Percentiles rank a stretch among this genome's conserved stretches.
Conservation (phyloP, 2,888 invertebrate genomes). For the Hydropsyche betteni region DNA sequence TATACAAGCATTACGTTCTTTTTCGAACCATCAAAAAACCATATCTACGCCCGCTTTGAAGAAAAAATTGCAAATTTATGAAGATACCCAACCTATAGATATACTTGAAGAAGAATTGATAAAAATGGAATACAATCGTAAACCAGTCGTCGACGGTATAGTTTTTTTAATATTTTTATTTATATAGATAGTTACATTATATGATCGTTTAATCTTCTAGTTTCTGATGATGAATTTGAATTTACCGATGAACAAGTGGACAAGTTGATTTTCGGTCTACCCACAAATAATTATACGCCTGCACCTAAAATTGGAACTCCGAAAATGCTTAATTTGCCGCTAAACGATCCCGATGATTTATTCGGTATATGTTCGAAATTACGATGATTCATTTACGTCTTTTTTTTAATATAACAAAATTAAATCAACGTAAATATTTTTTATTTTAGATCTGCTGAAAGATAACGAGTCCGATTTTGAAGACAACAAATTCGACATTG, state of each 20-base stretch:
- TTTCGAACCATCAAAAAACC: not conserved
- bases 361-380: not conserved
- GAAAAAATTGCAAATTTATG: constrained; percentile 22
- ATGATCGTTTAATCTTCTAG: not conserved
- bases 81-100: not conserved
- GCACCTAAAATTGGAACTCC: not conserved
- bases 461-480: not conserved
- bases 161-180: not conserved
- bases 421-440: not conserved
- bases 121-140: constrained; percentile 31
- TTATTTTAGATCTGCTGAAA: not conserved
- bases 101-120: not conserved
- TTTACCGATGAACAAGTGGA: constrained; percentile 25
- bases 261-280: constrained; percentile 17
- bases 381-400: not conserved
- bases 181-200: too few relatives aligned
- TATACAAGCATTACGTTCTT: constrained; percentile 13
- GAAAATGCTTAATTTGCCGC: not conserved
- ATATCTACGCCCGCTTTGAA: not conserved
- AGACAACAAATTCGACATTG: not conserved
- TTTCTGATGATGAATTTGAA: constrained; percentile 31
- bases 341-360: not conserved
- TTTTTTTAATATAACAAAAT: not conserved
- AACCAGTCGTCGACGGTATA: constrained; percentile 29
- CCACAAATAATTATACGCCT: not conserved